These are phyloP conservation scores for Ischnura elegans DNA, from an alignment of 2,888 invertebrate species.

Conservation along the genomic window DNA sequence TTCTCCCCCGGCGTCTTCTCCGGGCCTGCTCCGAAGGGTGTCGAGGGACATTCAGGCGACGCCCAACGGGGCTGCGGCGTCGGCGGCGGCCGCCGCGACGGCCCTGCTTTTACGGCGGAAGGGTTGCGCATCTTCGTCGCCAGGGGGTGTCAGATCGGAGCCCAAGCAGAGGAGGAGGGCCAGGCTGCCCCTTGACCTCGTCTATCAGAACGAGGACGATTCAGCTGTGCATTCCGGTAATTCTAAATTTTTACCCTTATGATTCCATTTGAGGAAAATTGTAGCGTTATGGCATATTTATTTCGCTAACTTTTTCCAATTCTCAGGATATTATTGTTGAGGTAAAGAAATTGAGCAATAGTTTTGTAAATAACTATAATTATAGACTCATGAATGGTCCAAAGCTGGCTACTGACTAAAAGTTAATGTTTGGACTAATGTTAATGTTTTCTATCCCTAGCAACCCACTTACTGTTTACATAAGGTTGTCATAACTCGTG, in stretches of 20 bases:
- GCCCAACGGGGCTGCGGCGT: constrained; percentile 72
- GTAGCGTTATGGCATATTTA: too few species aligned
- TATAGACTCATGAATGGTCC: too few species aligned
- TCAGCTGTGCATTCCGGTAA: constrained; percentile 86
- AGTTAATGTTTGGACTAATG: too few species aligned
- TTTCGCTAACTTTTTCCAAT: too few species aligned
- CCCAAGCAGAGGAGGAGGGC: constrained; percentile 77
- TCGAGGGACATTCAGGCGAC: not conserved
- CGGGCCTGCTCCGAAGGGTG: constrained; percentile 72
- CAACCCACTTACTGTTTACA: too few species aligned
- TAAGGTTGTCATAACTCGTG: too few species aligned
- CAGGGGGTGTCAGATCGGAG: constrained; percentile 16
- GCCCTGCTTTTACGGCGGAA: constrained; percentile 78
- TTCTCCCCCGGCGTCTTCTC: constrained; percentile 77
- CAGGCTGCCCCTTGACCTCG: constrained; percentile 76
- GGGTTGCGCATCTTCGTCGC: constrained; percentile 73
- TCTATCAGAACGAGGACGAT: constrained; percentile 83
- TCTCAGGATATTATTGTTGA: too few species aligned
- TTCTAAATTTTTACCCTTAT: not conserved
- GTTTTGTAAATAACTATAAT: too few species aligned
- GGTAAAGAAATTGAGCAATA: too few species aligned
- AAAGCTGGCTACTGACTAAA: too few species aligned
- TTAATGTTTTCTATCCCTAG: too few species aligned
- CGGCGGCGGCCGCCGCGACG: constrained; percentile 79
- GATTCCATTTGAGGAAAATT: too few species aligned